These are phyloP conservation scores for Epinotia nisella DNA, from an alignment of 2,888 invertebrate genomes.

Conservation along the genomic window DNA sequence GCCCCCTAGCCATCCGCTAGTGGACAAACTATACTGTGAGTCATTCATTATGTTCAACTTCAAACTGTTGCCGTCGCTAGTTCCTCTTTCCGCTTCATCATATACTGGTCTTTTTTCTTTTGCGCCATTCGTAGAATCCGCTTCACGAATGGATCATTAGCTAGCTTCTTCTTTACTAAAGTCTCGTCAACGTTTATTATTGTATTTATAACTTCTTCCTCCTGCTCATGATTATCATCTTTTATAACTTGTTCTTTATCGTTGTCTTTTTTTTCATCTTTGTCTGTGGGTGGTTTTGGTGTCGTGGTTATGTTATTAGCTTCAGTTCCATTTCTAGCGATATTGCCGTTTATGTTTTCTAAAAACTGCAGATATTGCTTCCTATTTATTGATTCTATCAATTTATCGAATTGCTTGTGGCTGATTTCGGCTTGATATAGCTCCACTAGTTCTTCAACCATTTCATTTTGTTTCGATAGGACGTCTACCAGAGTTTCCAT, in stretches of 20 bases:
- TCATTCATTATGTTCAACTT: no score
- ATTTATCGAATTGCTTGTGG: background rate
- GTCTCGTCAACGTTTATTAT: background rate
- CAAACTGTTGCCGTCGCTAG: no score
- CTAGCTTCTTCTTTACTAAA: background rate
- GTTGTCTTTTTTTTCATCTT: background rate
- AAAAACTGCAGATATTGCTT: background rate
- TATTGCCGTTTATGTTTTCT: background rate
- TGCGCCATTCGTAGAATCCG: slow-evolving; percentile 51
- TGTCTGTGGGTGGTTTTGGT: background rate
- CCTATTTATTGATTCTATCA: slow-evolving; percentile 1
- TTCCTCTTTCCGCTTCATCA: slow-evolving; percentile 35
- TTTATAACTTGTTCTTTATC: background rate
- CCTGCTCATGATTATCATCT: background rate
- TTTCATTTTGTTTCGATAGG: slow-evolving; percentile 6
- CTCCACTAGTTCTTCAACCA: background rate
- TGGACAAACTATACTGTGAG: no score
- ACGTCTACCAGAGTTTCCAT: background rate
- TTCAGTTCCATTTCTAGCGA: background rate
- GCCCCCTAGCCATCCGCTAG: no score
- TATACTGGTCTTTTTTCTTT: slow-evolving; percentile 56
- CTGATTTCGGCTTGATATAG: slow-evolving; percentile 3
- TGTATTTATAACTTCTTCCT: no score
- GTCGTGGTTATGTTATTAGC: no score
- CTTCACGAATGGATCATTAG: slow-evolving; percentile 13